A percentile compares a stretch with the other conserved stretches of the same genome.
Conservation (phyloP, 2,113 vertebrate species). For the Ciconia stormi region DNA sequence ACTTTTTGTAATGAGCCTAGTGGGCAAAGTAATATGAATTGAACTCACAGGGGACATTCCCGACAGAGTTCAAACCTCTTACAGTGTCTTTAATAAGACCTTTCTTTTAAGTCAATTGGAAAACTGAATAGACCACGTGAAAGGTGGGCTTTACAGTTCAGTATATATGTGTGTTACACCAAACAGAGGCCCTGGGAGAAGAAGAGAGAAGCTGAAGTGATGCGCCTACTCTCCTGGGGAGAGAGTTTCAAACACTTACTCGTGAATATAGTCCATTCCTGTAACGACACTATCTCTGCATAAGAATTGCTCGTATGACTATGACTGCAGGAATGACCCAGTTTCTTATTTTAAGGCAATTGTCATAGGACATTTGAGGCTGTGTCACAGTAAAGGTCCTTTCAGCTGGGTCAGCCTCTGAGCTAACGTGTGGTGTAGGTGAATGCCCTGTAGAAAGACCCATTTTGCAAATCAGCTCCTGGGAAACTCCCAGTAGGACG, state of each 20-base stretch:
- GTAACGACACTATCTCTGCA: neutral
- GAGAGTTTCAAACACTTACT: neutral
- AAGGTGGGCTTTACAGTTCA: neutral
- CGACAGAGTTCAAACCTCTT: constrained; percentile 19
- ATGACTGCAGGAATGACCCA: constrained; percentile 12
- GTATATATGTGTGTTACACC: neutral
- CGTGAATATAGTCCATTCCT: neutral
- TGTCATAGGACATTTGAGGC: neutral
- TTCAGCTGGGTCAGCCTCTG: neutral
- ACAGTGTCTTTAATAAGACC: neutral
- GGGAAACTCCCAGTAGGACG: neutral
- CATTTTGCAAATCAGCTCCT: neutral
- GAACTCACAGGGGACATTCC: neutral
- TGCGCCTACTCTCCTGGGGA: neutral
- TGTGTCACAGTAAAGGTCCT: neutral
- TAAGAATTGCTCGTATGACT: neutral
- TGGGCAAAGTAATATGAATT: neutral
- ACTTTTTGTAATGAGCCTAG: constrained; percentile 25
- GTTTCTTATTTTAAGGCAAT: constrained; percentile 33
- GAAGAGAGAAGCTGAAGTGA: neutral
- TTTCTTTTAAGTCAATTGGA: neutral
- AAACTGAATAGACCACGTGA: neutral
- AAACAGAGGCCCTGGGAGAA: neutral
- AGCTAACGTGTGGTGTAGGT: neutral
- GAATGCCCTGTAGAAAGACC: neutral